These are phyloP conservation scores for Empis stercorea DNA, from an alignment of 2,888 invertebrate genomes.

Conservation along the genomic window DNA sequence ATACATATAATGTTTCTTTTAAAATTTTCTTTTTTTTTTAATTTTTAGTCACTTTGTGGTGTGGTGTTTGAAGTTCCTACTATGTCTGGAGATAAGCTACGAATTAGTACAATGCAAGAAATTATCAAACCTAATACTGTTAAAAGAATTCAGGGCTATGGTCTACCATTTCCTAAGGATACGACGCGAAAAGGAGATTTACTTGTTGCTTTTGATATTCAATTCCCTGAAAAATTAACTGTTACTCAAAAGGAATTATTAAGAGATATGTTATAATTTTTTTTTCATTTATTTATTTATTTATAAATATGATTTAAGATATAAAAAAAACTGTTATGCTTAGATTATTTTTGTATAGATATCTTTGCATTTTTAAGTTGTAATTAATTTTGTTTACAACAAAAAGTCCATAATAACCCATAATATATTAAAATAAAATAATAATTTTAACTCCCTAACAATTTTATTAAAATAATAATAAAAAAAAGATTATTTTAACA, in stretches of 20 bases:
- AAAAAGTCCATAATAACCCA: too few species aligned
- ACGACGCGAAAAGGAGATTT: conserved; percentile 83
- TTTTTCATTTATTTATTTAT: background rate
- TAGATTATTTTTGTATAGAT: too few species aligned
- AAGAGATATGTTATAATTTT: conserved; percentile 64
- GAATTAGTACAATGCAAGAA: conserved; percentile 69
- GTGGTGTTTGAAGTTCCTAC: conserved; percentile 84
- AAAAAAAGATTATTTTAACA: too few species aligned
- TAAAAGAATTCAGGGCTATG: conserved; percentile 81
- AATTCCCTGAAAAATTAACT: conserved; percentile 77
- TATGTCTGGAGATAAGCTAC: conserved; percentile 71
- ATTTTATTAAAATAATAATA: too few species aligned
- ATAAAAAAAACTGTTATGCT: too few species aligned
- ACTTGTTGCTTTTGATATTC: conserved; percentile 88
- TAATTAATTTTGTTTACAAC: too few species aligned
- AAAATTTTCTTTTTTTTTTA: conserved; percentile 19
- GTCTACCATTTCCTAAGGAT: conserved; percentile 89
- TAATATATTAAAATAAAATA: too few species aligned
- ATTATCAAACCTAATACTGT: conserved; percentile 83
- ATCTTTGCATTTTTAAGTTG: too few species aligned
- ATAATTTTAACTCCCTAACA: too few species aligned
- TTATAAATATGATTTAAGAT: too few species aligned
- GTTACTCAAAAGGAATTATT: conserved; percentile 79
- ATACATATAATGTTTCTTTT: too few species aligned
- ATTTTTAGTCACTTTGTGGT: conserved; percentile 81